These are phyloP conservation scores for Pangasius djambal DNA, from an alignment of 2,797 vertebrate species.

Conservation along the genomic window DNA sequence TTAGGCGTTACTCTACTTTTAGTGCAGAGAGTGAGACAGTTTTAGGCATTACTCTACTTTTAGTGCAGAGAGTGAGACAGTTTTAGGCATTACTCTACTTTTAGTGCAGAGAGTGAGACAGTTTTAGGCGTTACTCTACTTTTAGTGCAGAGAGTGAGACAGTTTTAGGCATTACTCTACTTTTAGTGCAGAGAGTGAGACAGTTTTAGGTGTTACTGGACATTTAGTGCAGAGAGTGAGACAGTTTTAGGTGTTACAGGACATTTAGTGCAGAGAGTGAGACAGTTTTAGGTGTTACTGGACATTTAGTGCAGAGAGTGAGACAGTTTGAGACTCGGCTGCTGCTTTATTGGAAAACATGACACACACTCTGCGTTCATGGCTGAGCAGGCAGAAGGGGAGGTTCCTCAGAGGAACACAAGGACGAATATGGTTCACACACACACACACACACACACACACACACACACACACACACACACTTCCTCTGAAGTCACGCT, in stretches of 20 bases:
- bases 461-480: conserved; percentile 60
- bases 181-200: not conserved
- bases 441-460: conserved; percentile 60
- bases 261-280: not conserved
- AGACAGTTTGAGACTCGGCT: not conserved
- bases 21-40: not conserved
- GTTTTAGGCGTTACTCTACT: not conserved
- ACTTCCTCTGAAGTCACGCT: conserved; percentile 64
- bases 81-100: not conserved
- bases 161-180: not conserved
- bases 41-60: not conserved
- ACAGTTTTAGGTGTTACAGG: not conserved
- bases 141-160: not conserved
- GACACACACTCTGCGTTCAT: not conserved
- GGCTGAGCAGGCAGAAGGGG: conserved; percentile 12
- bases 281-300: not conserved
- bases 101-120: not conserved
- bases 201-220: too few species aligned
- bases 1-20: not conserved
- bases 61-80: not conserved
- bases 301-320: not conserved
- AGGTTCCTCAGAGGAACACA: conserved; percentile 51
- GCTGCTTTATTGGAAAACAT: conserved; percentile 6
- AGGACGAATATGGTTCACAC: conserved; percentile 48
- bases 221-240: too few species aligned